phyloP scores from a whole-genome alignment of 2,888 invertebrate species.

The Dasysyrphus albostriatus region DNA sequence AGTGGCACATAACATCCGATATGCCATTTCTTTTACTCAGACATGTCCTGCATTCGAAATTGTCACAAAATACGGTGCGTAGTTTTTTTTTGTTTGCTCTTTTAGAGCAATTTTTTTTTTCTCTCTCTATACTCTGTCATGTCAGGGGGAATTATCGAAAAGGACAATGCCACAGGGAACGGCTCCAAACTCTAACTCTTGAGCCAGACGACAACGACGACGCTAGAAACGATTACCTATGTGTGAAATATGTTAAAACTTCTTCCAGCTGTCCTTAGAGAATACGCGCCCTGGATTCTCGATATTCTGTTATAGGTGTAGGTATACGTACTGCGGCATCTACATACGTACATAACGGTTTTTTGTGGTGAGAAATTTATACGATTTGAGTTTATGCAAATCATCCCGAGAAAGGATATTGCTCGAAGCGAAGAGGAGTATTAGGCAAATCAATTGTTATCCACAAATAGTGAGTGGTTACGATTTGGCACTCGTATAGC shows the following conservation, averaged over 20 bases:
- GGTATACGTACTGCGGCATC: no score
- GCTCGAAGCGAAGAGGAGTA: constrained; percentile 26
- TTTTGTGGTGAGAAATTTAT: constrained; percentile 65
- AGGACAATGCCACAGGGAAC: constrained; percentile 60
- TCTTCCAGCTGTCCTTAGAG: constrained; percentile 52
- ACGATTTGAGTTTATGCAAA: constrained; percentile 71
- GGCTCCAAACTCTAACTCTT: constrained; percentile 10
- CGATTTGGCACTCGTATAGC: constrained; percentile 4
- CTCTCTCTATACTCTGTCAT: neutral
- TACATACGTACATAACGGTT: neutral
- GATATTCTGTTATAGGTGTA: no score
- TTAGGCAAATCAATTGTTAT: constrained; percentile 70
- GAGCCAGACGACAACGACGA: constrained; percentile 8
- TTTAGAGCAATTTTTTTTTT: constrained; percentile 7
- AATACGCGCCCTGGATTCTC: constrained; percentile 27
- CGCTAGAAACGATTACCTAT: neutral
- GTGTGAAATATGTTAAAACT: constrained; percentile 56
- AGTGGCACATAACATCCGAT: constrained; percentile 74
- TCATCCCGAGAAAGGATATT: constrained; percentile 64
- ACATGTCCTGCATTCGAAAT: constrained; percentile 73
- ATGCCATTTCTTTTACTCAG: constrained; percentile 68
- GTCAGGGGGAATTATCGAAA: constrained; percentile 54
- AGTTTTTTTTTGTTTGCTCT: neutral
- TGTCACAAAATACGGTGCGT: constrained; percentile 45
- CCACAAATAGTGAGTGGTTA: constrained; percentile 34